Evolutionary conservation across 1,140 invertebrate species (phyloP).

Genomic region (Sycophaga agraensis): DNA sequence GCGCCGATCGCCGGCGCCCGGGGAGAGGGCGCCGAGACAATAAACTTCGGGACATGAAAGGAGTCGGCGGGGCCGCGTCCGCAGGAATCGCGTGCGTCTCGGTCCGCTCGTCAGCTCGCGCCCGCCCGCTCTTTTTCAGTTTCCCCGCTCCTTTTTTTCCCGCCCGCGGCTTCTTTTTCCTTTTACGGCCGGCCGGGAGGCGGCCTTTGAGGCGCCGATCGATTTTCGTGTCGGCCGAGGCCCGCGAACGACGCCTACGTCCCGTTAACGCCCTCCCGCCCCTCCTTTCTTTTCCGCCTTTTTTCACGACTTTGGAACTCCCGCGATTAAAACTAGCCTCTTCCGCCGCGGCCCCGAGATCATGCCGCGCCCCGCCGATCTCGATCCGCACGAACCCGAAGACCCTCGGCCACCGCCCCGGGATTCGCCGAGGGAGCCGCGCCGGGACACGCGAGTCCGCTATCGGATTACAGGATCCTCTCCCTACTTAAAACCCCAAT

Average conservation of each 20-base stretch:
- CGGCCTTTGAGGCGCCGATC: conserved; percentile 20
- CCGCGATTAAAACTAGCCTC: background rate
- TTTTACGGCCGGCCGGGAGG: background rate
- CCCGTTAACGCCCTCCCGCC: background rate
- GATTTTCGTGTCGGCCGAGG: conserved; percentile 9
- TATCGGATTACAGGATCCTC: too few species aligned
- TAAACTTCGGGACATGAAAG: conserved; percentile 25
- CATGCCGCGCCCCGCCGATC: too few species aligned
- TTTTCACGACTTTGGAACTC: background rate
- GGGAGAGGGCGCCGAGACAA: conserved; percentile 10
- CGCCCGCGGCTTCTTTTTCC: too few species aligned
- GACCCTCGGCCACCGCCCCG: too few species aligned
- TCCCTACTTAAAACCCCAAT: too few species aligned
- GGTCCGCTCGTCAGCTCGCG: conserved; percentile 36
- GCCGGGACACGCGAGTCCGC: too few species aligned
- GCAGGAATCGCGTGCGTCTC: conserved; percentile 42
- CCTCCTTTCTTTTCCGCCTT: background rate
- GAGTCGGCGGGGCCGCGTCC: background rate
- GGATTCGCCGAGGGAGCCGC: too few species aligned
- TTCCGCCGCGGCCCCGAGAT: too few species aligned
- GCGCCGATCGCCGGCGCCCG: background rate
- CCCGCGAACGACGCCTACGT: background rate
- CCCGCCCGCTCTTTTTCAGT: conserved; percentile 10
- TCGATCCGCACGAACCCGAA: too few species aligned
- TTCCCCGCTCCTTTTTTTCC: conserved; percentile 13